Base-by-base conservation (phyloP, 2,113 vertebrate genomes). In the Sebastes fasciatus region DNA sequence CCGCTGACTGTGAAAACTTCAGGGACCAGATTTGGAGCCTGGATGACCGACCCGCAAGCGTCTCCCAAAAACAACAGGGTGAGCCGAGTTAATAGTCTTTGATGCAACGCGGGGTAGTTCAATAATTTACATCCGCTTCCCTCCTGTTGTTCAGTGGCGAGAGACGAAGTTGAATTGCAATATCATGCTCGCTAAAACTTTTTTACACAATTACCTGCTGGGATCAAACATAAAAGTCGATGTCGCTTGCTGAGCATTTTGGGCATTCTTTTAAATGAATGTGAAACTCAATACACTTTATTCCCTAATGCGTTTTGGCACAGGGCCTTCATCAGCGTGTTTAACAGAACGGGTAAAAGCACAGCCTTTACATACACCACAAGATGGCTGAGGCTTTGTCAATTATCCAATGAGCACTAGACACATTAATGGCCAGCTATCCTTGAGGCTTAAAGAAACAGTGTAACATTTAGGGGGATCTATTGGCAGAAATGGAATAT, bases 11-110 rank as follows among this genome's bases (percentile, higher is more conserved):
- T 99, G 90, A 99, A 99, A 95, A 98, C 96, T 55, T 99, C 98
- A 0, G 98, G 98, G 90, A 99, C 98, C 40, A 94, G 98, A 69
- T 99, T 99, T 82, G 98, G 98, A 67, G 98, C 98, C 80, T 99
- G 98, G 98, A 99, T 99, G 98, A 98, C 97, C 0, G 98, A 99
- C 86, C 98, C 98, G 17, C 90, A 97, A 85, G 97, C 97, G 13
- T 95, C 97, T 52, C 94, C 96, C 74, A 97, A 96, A 93, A 98
- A 97, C 80, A 99, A 98, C 89, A 93, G 97, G 93, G 98, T 99
- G 75, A 92, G 91, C 43, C 26, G 55, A 82, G 87, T 26, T 26
- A 26, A 74, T 90, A 85, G 61, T 61, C 55, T 65, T 21, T 86
- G 64, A 85, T 84, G 68, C 10, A 49, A 40, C 23, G 63, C 14